Conservation (phyloP, 2,888 invertebrate genomes). For the Acleris sparsana region DNA sequence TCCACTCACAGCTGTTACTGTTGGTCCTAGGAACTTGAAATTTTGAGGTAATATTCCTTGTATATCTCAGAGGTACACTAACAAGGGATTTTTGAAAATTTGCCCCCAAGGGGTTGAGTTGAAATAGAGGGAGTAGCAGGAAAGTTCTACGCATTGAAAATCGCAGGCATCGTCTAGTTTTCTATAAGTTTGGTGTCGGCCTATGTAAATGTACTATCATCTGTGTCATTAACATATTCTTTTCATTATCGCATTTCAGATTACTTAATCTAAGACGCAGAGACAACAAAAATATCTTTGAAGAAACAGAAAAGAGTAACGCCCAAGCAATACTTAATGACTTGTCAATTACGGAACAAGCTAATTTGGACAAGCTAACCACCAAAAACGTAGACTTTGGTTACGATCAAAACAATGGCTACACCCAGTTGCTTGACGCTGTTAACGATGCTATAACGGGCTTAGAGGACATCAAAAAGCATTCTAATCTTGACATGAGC, state of each 20-base stretch:
- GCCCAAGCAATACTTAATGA: slow-evolving; percentile 51
- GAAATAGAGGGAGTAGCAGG: too few relatives aligned
- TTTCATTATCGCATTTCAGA: slow-evolving; percentile 53
- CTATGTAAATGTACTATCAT: too few relatives aligned
- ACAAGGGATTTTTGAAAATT: too few relatives aligned
- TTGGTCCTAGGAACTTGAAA: too few relatives aligned
- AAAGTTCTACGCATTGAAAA: too few relatives aligned
- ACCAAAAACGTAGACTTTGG: slow-evolving; percentile 72
- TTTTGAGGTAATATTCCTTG: too few relatives aligned
- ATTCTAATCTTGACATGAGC: slow-evolving; percentile 60
- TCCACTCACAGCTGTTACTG: too few relatives aligned
- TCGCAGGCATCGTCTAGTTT: too few relatives aligned
- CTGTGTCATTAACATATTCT: background rate
- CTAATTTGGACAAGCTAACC: slow-evolving; percentile 60
- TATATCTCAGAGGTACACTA: too few relatives aligned
- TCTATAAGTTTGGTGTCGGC: background rate
- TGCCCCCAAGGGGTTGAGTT: too few relatives aligned
- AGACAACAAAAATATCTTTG: slow-evolving; percentile 57
- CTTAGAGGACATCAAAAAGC: slow-evolving; percentile 66
- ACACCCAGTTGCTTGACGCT: slow-evolving; percentile 68
- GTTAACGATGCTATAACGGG: slow-evolving; percentile 71
- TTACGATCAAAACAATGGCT: slow-evolving; percentile 62
- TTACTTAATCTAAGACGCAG: slow-evolving; percentile 61
- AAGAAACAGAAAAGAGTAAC: slow-evolving; percentile 55
- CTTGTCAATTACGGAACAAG: slow-evolving; percentile 54